Evolutionary conservation across 2,113 vertebrate genomes (phyloP), one percentile per base, ranked within the genome.

Genomic region (Hemichromis elongatus): DNA sequence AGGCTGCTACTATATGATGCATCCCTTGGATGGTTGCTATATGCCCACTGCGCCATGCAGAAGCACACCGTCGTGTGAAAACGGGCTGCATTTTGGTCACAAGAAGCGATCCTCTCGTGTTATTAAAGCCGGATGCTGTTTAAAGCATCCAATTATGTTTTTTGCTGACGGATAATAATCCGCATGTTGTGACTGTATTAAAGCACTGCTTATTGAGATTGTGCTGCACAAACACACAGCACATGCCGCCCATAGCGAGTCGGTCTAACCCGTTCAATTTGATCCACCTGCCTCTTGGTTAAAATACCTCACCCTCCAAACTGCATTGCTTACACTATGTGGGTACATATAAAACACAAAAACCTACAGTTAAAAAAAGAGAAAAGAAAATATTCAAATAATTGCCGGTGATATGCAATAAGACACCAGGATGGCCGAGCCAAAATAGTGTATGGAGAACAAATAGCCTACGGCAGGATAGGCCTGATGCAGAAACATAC

Each of bases 1-100:
- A 94, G 90, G 94, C 92, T 95, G 56, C 92, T 86, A 88, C 92
- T 89, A 92, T 93, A 92, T 94, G 91, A 95, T 96, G 95, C 95
- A 93, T 94, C 91, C 87, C 75, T 77, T 10, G 92, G 90, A 93
- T 93, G 92, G 93, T 92, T 94, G 94, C 92, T 92, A 94, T 95
- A 94, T 95, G 92, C 92, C 92, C 95, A 94, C 93, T 95, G 95
- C 94, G 94, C 94, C 90, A 94, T 90, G 92, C 92, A 94, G 89
- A 93, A 94, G 93, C 9, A 90, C 89, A n/a, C 79, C 82, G 53
- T 57, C 89, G 82, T 52, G 47, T 35, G 24, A 54, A 63, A 83
- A 79, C 5, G 66, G 40, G 81, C 85, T 82, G 84, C 77, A 52
- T 86, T 83, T 84, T 13, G 50, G 21, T 16, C 73, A 81, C 30